Evolutionary conservation across 2,113 vertebrate species (phyloP), one percentile per base, ranked within the genome.

Genomic region (Ursus arctos): DNA sequence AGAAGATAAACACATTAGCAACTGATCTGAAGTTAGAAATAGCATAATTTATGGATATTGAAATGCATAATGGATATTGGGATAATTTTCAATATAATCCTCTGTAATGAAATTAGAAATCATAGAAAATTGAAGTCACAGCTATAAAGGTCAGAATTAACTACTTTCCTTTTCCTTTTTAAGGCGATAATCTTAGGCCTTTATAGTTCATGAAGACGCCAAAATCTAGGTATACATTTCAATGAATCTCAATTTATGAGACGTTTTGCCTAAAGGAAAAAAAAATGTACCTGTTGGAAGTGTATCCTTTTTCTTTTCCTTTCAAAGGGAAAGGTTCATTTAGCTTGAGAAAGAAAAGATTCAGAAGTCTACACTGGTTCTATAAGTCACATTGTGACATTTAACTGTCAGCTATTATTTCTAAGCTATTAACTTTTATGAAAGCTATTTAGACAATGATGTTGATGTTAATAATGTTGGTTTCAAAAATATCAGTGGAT

Each of bases 381-480:
- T 87, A 0, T 96, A 96, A 97, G 59, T 94, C 84, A 96, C 53
- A 61, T 88, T 19, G 15, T 95, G 94, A 94, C 94, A 96, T 97
- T 94, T 92, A 94, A 95, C 49, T 87, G 40, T 94, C 90, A 95
- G 88, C 67, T 88, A 86, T 97, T 97, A 96, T 96, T 97, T 97
- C 97, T 97, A 76, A 96, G 88, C 90, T 95, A 83, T 91, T 98
- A 94, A 96, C 94, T 92, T 97, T 94, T 90, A 96, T 92, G 92
- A 94, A 87, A 97, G 83, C 76, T 94, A 81, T 94, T 96, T 92
- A 80, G 74, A 96, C 21, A 19, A 49, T 72, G 69, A 76, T 72
- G 80, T 94, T 4, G 1, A 43, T 88, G 55, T 49, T 97, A 95
- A 95, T 94, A 80, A 87, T 81, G 69, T 57, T 79, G 82, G 55